Percentiles rank a stretch among this genome's conserved stretches.
These are phyloP conservation scores for Mastomys natalensis DNA, from an alignment of 2,113 vertebrate species.

Conservation along the genomic window DNA sequence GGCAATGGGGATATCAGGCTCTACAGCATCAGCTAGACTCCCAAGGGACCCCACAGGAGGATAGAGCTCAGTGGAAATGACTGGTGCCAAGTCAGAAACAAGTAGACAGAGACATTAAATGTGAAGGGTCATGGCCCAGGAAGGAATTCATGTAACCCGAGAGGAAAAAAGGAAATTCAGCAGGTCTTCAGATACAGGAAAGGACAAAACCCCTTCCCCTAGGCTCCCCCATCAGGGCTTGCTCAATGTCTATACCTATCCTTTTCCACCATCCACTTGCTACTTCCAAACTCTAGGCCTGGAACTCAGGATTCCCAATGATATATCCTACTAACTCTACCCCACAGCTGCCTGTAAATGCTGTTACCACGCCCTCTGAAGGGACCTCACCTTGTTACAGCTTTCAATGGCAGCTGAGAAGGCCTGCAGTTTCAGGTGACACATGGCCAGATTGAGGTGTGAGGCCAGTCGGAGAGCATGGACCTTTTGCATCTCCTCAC, in stretches of 20 bases:
- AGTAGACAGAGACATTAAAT: neutral
- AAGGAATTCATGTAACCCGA: neutral
- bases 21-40: neutral
- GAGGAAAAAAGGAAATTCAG: neutral
- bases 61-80: neutral
- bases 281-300: neutral
- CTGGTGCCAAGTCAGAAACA: neutral
- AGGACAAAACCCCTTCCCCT: neutral
- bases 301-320: neutral
- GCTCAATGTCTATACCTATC: neutral
- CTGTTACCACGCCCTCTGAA: neutral
- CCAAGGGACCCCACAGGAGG: neutral
- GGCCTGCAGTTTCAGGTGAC: slow-evolving; percentile 96
- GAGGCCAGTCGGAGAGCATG: slow-evolving; percentile 93
- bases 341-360: neutral
- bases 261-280: neutral
- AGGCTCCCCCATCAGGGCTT: neutral
- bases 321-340: neutral
- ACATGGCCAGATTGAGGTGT: slow-evolving; percentile 97
- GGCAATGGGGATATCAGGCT: neutral
- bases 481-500: slow-evolving; percentile 86
- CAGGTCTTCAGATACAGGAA: neutral
- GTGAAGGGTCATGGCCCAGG: neutral
- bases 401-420: slow-evolving; percentile 92
- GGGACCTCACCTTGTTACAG: slow-evolving; percentile 93